Percentiles rank a stretch among this genome's conserved stretches.
Evolutionary conservation across 2,888 invertebrate species (phyloP).

Genomic region (Papilio protenor): DNA sequence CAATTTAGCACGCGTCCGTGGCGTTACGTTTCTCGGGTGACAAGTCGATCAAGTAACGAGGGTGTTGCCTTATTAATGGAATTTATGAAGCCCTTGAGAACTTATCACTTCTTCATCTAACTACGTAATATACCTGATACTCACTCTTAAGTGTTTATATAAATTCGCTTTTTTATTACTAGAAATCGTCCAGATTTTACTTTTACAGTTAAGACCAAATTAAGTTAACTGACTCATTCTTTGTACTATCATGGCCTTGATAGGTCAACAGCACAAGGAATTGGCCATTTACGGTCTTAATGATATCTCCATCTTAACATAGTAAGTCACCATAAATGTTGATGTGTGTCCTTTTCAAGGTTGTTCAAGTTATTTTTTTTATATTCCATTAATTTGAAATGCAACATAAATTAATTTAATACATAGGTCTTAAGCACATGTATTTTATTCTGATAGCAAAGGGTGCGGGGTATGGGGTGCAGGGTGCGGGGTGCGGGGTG

Average conservation of each 20-base stretch:
- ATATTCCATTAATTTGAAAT: background rate
- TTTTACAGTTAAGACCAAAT: background rate
- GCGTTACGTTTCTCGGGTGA: slow-evolving; percentile 37
- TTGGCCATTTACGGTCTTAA: background rate
- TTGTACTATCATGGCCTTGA: background rate
- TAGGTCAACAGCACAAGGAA: background rate
- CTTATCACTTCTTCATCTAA: slow-evolving; percentile 4
- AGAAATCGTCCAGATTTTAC: background rate
- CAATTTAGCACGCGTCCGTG: slow-evolving; percentile 41
- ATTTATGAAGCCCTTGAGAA: slow-evolving; percentile 46
- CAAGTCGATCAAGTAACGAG: slow-evolving; percentile 49
- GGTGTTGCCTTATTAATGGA: slow-evolving; percentile 49
- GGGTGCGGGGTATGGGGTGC: background rate
- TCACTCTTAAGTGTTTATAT: background rate
- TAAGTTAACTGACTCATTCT: background rate
- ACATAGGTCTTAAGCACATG: background rate
- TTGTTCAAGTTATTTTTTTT: background rate
- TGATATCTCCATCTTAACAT: background rate
- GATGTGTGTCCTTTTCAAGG: background rate
- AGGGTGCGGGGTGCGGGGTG: background rate
- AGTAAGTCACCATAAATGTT: background rate
- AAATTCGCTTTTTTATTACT: background rate
- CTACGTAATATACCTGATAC: background rate
- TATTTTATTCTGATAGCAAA: background rate
- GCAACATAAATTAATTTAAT: background rate